Percentiles rank a stretch among this genome's conserved stretches.
Evolutionary conservation across 2,888 invertebrate genomes (phyloP).

Genomic region (Teleiodes luculella): DNA sequence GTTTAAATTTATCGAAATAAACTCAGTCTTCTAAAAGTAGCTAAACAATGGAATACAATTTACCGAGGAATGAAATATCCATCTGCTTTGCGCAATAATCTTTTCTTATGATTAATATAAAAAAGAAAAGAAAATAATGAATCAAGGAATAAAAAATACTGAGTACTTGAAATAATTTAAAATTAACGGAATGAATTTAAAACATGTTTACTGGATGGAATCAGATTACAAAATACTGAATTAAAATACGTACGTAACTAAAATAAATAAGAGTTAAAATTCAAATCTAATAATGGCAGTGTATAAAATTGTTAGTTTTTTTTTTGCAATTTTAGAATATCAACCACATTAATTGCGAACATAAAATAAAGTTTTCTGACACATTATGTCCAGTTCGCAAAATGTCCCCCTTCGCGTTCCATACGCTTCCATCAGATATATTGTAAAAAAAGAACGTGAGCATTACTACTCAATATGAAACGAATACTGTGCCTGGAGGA

Average conservation of each 20-base stretch:
- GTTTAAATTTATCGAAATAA: constrained; percentile 27
- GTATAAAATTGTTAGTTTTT: too few species aligned
- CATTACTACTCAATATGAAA: too few species aligned
- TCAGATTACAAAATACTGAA: constrained; percentile 7
- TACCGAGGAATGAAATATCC: background rate
- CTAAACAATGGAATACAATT: constrained; percentile 5
- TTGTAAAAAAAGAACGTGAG: too few species aligned
- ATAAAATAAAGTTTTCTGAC: too few species aligned
- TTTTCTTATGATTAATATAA: background rate
- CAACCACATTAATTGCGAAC: too few species aligned
- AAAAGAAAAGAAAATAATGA: background rate
- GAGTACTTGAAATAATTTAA: background rate
- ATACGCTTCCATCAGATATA: too few species aligned
- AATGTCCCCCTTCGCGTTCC: too few species aligned
- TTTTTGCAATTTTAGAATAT: too few species aligned
- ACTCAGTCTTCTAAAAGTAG: constrained; percentile 41
- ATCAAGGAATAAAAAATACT: background rate
- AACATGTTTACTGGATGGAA: background rate
- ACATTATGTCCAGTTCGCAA: too few species aligned
- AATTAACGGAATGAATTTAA: constrained; percentile 11
- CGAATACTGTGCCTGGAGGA: too few species aligned
- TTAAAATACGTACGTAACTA: constrained; percentile 3
- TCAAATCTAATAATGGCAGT: constrained; percentile 12
- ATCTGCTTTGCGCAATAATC: background rate
- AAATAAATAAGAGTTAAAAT: constrained; percentile 3